Base-by-base conservation (phyloP, 2,113 vertebrate species). In the Sebastes fasciatus region DNA sequence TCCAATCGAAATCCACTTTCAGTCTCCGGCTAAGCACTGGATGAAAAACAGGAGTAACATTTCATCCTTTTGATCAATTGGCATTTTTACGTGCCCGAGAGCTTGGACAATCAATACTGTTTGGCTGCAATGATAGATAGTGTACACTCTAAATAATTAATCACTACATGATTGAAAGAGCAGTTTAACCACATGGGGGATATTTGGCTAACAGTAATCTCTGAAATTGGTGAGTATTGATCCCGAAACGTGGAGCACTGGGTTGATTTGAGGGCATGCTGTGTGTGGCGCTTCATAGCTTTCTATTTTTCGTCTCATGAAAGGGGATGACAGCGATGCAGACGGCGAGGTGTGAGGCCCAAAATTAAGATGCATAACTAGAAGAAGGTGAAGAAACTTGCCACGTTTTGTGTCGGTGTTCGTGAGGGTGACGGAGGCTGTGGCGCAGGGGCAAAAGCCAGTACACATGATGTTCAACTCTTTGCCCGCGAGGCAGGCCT, bases 401-500 rank as follows among this genome's bases (percentile, higher is more conserved):
- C 94, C 92, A 12, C 54, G 90, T 77, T 96, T 98, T 77, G 69
- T 45, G 0, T 97, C 95, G 0, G 88, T 8, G 8, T 92, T 88
- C 21, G 95, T 90, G 82, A 71, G 2, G 43, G 79, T 65, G 1
- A 66, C 21, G 1, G 88, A 52, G 67, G 93, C 74, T 4, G 92
- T 94, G 16, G 96, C 94, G 81, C 98, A 99, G 70, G 98, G 98
- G 60, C 98, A 99, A 60, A 96, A 96, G 26, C 98, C 97, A 48
- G 96, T 43, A 4, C 98, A 99, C 75, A 94, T 95, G 86, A 97
- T 88, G 0, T 77, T 95, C 87, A 99, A 91, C 89, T 98, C 97
- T 94, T 99, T 99, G 92, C 93, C 97, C 77, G 96, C 96, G 90
- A 98, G 96, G 85, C 98, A 99, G 0, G 96, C 96, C 93, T 99